Evolutionary conservation across 2,113 vertebrate species (phyloP).

Genomic region (Syngnathus floridae): DNA sequence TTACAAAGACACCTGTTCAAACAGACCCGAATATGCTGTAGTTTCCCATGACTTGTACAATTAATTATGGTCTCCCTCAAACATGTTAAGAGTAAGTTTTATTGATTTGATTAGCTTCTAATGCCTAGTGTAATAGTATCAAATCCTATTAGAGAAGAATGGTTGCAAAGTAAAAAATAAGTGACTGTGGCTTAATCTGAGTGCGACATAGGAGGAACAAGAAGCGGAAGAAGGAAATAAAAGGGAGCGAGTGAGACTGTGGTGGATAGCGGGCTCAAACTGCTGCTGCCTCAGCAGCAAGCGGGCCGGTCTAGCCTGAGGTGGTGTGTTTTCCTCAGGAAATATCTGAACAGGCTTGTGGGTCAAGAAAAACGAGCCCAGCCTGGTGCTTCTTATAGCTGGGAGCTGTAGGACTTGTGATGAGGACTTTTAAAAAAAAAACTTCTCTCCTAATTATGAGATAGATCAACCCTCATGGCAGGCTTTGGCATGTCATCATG

Average conservation of each 20-base stretch:
- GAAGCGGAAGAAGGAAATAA: slow-evolving; percentile 11
- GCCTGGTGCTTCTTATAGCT: slow-evolving; percentile 31
- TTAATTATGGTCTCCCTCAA: slow-evolving; percentile 7
- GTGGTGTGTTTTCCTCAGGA: slow-evolving; percentile 73
- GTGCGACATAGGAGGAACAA: slow-evolving; percentile 19
- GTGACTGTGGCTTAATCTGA: background rate
- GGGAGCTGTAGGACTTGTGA: background rate
- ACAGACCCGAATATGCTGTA: background rate
- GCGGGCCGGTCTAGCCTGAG: slow-evolving; percentile 57
- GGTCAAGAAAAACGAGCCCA: slow-evolving; percentile 51
- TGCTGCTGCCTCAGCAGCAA: slow-evolving; percentile 66
- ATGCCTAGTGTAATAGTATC: slow-evolving; percentile 1
- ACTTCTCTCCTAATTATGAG: slow-evolving; percentile 40
- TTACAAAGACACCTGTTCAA: slow-evolving; percentile 1
- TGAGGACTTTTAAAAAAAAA: slow-evolving; percentile 36
- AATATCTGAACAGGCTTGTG: slow-evolving; percentile 68
- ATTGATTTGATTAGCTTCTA: slow-evolving; percentile 6
- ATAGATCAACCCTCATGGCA: slow-evolving; percentile 13
- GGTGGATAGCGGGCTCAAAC: slow-evolving; percentile 63
- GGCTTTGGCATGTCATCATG: slow-evolving; percentile 23
- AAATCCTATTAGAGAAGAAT: slow-evolving; percentile 3
- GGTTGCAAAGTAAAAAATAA: background rate
- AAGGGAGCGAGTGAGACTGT: slow-evolving; percentile 44
- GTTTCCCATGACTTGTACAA: slow-evolving; percentile 3
- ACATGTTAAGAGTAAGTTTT: slow-evolving; percentile 14